A percentile compares a stretch with the other conserved stretches of the same genome.
Conservation (phyloP, 2,113 vertebrate genomes). For the Alosa alosa region DNA sequence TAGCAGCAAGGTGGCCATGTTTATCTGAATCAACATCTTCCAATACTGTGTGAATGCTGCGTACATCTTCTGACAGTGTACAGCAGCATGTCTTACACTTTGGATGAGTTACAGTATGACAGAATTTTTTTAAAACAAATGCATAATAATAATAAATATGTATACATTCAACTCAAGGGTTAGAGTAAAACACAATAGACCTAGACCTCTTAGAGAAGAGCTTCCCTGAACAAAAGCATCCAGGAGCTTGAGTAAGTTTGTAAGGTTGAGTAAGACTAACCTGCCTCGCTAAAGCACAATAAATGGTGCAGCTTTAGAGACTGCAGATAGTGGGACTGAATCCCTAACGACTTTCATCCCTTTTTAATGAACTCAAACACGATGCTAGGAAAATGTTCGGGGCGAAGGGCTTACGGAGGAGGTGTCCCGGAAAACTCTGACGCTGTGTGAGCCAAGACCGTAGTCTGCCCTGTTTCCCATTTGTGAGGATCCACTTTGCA, state of each 20-base stretch:
- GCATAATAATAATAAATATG: not conserved
- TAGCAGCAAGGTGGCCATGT: not conserved
- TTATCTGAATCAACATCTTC: not conserved
- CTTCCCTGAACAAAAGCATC: not conserved
- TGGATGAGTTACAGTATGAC: not conserved
- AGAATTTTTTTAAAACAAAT: not conserved
- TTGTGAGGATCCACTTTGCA: conserved; percentile 16
- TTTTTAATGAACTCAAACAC: not conserved
- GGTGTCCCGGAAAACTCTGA: not conserved
- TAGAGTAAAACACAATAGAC: not conserved
- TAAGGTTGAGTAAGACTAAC: not conserved
- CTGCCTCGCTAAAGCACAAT: not conserved
- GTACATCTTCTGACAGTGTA: not conserved
- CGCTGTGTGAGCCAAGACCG: conserved; percentile 5
- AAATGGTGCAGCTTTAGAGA: not conserved
- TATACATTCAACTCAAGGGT: not conserved
- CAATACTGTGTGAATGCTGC: not conserved
- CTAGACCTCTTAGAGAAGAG: not conserved
- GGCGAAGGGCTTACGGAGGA: conserved; percentile 16
- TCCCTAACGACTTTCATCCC: not conserved
- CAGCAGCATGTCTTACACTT: not conserved
- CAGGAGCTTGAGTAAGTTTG: not conserved
- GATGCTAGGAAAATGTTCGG: conserved; percentile 14
- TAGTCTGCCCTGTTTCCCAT: conserved; percentile 22
- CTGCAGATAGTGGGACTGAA: not conserved